Base-by-base conservation (phyloP, 1,140 invertebrate genomes). In the Drosophila tropicalis region DNA sequence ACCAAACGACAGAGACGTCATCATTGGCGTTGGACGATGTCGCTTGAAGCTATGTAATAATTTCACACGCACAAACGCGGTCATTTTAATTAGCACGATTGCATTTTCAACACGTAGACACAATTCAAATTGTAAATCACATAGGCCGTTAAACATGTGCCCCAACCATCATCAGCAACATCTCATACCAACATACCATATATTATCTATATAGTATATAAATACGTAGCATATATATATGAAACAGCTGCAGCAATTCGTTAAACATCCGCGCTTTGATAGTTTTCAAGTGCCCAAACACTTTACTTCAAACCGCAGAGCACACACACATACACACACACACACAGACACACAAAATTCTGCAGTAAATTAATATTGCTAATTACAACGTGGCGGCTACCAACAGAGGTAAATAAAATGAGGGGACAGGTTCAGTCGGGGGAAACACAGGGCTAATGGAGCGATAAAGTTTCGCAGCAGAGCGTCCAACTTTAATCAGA, bases 71-170 rank as follows among this genome's bases (percentile, higher is more conserved):
- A 68, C 80, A 72, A 76, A 77, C 80, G 84, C 84, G 84, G 84
- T 89, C 80, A 76, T 72, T 89, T 84, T 90, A 89, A 89, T 89
- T 89, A 90, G 74, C 84, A 72, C 76, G 84, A 87, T 84, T 89
- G 84, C 80, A 87, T 89, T 84, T 86, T 80, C 76, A 77, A 84
- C 84, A 87, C 84, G 84, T 87, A 67, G 58, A 70, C 65, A 74
- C 80, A 79, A 83, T 89, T 89, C 77, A 57, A 73, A 83, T 72
- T 72, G 84, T 89, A 87, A 87, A 82, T 86, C 83, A 87, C 69
- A 82, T 82, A 71, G 75, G 66, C 79, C 51, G 64, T 63, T 78
- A 71, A 76, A 66, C 69, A 84, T 85, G 61, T 84, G 70, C 73
- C 77, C 29, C 25, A 29, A 6, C 39, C 17, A 17, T 58, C 39